A percentile compares a stretch with the other conserved stretches of the same genome.
Evolutionary conservation across 2,888 invertebrate genomes (phyloP).

Genomic region (Conistra vaccinii): DNA sequence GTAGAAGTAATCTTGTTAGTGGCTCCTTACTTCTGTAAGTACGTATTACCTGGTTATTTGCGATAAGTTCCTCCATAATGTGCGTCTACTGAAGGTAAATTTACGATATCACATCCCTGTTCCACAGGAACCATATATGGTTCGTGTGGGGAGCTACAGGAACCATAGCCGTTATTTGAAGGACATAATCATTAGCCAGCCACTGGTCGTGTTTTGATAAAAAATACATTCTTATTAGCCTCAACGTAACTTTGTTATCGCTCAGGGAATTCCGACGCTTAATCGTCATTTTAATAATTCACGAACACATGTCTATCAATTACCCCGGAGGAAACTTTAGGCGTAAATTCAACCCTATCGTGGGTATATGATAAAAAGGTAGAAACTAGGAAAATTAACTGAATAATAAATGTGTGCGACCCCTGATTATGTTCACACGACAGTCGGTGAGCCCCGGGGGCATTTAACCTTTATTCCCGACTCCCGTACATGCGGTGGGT

Average conservation of each 20-base stretch:
- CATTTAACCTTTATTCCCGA: constrained; percentile 62
- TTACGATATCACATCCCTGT: neutral
- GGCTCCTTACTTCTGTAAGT: neutral
- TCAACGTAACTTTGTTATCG: constrained; percentile 49
- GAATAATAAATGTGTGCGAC: constrained; percentile 66
- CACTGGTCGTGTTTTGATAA: constrained; percentile 19
- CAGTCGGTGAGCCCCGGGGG: constrained; percentile 55
- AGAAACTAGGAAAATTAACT: constrained; percentile 68
- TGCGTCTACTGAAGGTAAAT: neutral
- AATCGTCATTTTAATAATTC: constrained; percentile 66
- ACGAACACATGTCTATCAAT: constrained; percentile 63
- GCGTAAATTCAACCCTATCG: constrained; percentile 65
- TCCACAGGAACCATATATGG: neutral
- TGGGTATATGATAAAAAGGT: constrained; percentile 66
- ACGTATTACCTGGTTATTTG: neutral
- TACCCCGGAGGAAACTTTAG: constrained; percentile 61
- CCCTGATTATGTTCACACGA: constrained; percentile 68
- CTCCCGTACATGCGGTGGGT: constrained; percentile 32
- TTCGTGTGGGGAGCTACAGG: too few species aligned
- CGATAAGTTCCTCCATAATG: neutral
- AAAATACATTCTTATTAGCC: constrained; percentile 47
- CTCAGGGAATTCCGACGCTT: constrained; percentile 48
- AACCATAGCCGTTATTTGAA: constrained; percentile 9
- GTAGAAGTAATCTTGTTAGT: neutral
- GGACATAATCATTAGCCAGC: constrained; percentile 28